phyloP scores from a whole-genome alignment of 2,888 invertebrate species.

The Drosophila rubida region DNA sequence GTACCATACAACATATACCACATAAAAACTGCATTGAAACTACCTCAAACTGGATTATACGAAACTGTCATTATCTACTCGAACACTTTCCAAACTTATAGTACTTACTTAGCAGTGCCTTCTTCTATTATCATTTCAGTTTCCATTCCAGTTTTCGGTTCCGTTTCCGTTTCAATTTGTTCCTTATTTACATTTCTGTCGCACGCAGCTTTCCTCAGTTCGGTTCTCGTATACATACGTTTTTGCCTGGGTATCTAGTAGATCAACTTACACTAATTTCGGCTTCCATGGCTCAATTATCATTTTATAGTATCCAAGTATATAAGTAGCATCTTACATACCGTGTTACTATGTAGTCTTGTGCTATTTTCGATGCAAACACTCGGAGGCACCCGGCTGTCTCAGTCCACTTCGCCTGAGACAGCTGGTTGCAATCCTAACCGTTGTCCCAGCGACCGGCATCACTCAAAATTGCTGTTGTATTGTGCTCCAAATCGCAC shows the following conservation, averaged over 20 bases:
- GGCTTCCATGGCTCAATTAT: conserved; percentile 18
- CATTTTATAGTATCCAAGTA: conserved; percentile 8
- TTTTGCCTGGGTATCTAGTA: conserved; percentile 37
- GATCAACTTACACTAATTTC: neutral
- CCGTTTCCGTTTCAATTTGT: conserved; percentile 50
- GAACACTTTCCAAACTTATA: conserved; percentile 35
- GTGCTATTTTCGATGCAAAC: conserved; percentile 24
- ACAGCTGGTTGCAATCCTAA: conserved; percentile 20
- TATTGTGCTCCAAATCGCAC: conserved; percentile 11
- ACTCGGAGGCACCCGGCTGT: conserved; percentile 22
- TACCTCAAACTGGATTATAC: conserved; percentile 27
- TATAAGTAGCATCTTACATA: conserved; percentile 8
- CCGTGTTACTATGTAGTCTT: conserved; percentile 41
- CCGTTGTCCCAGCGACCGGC: conserved; percentile 9
- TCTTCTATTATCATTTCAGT: neutral
- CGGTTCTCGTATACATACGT: conserved; percentile 16
- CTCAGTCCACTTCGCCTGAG: conserved; percentile 24
- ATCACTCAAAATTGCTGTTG: conserved; percentile 20
- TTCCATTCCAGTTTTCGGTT: conserved; percentile 21
- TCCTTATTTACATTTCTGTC: conserved; percentile 39
- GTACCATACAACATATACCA: conserved; percentile 1
- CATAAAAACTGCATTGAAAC: neutral
- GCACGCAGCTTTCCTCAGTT: conserved; percentile 54
- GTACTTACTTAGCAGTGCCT: conserved; percentile 26
- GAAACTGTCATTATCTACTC: conserved; percentile 45